phyloP scores from a whole-genome alignment of 2,888 invertebrate genomes.

The Resseliella maxima region DNA sequence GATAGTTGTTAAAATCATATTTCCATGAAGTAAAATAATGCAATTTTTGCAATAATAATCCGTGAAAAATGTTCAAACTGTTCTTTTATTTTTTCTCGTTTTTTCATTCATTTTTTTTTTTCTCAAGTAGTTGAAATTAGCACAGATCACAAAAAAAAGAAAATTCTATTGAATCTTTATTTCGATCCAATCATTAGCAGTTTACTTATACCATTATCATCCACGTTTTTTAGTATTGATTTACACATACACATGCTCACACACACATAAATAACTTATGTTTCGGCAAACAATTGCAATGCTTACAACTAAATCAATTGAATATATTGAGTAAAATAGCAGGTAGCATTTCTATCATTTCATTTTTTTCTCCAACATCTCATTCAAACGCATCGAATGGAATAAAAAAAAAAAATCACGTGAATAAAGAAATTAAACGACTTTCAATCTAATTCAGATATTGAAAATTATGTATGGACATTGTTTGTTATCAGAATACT shows the following conservation, averaged over 20 bases:
- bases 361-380: no score
- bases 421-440: background rate
- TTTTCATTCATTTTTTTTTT: no score
- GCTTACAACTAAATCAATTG: no score
- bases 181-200: no score
- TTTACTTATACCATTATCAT: no score
- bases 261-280: no score
- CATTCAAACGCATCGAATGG: no score
- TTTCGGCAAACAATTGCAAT: no score
- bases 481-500: background rate
- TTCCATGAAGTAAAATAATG: constrained; percentile 8
- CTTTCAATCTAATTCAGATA: no score
- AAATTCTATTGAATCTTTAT: background rate
- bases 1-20: background rate
- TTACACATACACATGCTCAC: no score
- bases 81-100: background rate
- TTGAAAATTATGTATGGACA: constrained; percentile 49
- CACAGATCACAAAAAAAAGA: background rate
- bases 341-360: no score
- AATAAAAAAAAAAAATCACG: background rate
- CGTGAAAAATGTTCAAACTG: background rate
- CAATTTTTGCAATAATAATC: constrained; percentile 2
- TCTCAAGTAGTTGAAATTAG: constrained; percentile 2
- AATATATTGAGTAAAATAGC: background rate
- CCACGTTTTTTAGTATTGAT: no score